Percentiles rank a stretch among this genome's conserved stretches.
Conservation (phyloP, 2,888 invertebrate species). For the Peribatodes rhomboidaria region DNA sequence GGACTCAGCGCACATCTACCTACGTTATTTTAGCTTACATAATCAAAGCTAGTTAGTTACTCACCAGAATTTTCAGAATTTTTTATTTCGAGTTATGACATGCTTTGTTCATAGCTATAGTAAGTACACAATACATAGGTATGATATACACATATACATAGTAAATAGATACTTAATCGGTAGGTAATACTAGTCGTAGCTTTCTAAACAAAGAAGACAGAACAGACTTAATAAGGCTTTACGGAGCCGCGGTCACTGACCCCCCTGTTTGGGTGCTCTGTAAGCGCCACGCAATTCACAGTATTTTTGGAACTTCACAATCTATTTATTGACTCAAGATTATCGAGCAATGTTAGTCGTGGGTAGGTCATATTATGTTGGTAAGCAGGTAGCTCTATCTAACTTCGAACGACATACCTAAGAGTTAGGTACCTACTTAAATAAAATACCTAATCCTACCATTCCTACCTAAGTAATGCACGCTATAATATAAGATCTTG, state of each 20-base stretch:
- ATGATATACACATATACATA: no score
- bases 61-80: not conserved
- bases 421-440: no score
- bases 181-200: not conserved
- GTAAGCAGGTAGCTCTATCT: no score
- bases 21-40: not conserved
- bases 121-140: no score
- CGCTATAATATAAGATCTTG: not conserved
- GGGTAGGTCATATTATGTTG: not conserved
- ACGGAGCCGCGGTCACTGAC: conserved; percentile 22
- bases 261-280: conserved; percentile 1
- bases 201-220: conserved; percentile 8
- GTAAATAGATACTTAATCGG: no score
- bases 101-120: not conserved
- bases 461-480: not conserved
- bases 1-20: no score
- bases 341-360: not conserved
- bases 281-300: conserved; percentile 9
- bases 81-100: not conserved
- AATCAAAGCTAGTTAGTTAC: not conserved
- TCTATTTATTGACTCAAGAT: conserved; percentile 8
- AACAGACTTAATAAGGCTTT: conserved; percentile 25
- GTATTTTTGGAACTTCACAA: conserved; percentile 15
- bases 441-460: no score
- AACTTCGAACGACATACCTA: not conserved